Evolutionary conservation across 2,113 vertebrate species (phyloP).

Genomic region (Crotalus tigris): DNA sequence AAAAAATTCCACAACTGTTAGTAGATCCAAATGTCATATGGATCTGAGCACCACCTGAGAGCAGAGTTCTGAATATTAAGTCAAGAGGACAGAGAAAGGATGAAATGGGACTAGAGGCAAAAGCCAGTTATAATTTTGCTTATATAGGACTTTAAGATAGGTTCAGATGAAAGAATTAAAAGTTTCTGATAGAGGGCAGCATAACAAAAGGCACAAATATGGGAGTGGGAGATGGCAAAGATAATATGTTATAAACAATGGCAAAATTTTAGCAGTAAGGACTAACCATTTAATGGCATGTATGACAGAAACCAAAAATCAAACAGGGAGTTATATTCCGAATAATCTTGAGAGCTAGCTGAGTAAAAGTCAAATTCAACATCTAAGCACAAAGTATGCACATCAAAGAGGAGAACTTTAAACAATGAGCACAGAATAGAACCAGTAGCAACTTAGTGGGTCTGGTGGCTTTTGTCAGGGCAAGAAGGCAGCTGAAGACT

Average conservation of each 20-base stretch:
- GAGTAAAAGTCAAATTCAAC: neutral
- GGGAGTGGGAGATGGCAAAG: neutral
- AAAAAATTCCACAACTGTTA: neutral
- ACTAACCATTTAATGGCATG: neutral
- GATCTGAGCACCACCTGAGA: neutral
- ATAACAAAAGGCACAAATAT: neutral
- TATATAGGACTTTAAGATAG: neutral
- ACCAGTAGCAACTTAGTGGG: neutral
- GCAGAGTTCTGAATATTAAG: neutral
- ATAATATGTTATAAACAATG: neutral
- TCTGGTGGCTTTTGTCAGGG: neutral
- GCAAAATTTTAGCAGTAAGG: neutral
- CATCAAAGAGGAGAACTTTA: neutral
- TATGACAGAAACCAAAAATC: too few species aligned
- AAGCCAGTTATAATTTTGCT: neutral
- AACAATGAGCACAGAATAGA: neutral
- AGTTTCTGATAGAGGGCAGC: neutral
- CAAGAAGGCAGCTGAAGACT: neutral
- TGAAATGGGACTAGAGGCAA: neutral
- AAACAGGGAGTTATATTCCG: neutral
- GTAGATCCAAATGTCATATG: neutral
- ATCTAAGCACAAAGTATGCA: neutral
- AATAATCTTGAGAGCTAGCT: neutral
- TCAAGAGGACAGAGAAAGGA: neutral
- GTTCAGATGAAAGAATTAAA: neutral